phyloP scores from a whole-genome alignment of 2,797 vertebrate genomes.

The Neostethus bicornis region DNA sequence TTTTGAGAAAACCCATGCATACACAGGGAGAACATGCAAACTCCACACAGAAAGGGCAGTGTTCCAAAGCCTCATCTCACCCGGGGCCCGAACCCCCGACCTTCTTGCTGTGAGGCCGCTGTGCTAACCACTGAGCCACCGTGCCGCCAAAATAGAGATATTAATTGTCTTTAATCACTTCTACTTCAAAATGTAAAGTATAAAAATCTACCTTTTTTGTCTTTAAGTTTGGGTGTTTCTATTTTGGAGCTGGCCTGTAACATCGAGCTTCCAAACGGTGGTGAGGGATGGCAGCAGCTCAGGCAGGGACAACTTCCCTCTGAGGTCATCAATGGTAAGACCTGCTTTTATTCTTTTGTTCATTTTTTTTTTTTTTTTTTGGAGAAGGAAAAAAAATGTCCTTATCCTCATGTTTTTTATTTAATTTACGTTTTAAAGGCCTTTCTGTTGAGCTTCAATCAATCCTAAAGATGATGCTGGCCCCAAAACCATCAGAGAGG shows the following conservation, averaged over 20 bases:
- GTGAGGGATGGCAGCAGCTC: slow-evolving; percentile 90
- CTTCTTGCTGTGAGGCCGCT: no score
- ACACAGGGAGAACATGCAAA: no score
- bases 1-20: no score
- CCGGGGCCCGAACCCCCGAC: no score
- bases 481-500: slow-evolving; percentile 79
- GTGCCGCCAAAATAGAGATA: no score
- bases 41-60: no score
- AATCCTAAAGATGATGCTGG: slow-evolving; percentile 85
- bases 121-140: no score
- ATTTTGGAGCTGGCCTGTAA: slow-evolving; percentile 90
- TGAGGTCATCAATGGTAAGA: slow-evolving; percentile 83
- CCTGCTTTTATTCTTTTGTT: background rate
- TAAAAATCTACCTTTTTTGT: background rate
- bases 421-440: slow-evolving; percentile 47
- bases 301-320: slow-evolving; percentile 85
- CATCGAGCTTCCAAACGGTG: slow-evolving; percentile 89
- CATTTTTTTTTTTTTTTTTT: background rate
- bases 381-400: background rate
- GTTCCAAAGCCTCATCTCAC: no score
- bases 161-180: no score
- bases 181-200: background rate
- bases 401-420: background rate
- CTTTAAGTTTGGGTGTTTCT: slow-evolving; percentile 86
- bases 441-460: slow-evolving; percentile 84